A percentile compares a stretch with the other conserved stretches of the same genome.
Evolutionary conservation across 2,113 vertebrate genomes (phyloP).

Genomic region (Labeo catla): DNA sequence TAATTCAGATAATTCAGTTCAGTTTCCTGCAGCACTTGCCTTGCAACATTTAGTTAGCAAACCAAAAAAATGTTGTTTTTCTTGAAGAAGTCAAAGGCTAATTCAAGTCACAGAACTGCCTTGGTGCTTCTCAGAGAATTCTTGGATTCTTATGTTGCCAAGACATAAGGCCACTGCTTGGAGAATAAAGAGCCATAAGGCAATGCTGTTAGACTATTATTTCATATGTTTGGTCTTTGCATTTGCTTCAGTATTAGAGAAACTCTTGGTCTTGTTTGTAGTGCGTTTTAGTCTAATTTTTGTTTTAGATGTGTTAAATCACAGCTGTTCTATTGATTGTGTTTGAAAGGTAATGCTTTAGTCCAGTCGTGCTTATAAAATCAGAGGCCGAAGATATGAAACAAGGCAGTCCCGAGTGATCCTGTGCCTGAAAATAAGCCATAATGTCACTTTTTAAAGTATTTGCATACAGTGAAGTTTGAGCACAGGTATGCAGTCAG

Average conservation of each 20-base stretch:
- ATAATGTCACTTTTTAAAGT: neutral
- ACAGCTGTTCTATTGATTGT: neutral
- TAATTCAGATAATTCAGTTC: neutral
- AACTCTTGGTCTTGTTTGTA: neutral
- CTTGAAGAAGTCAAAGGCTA: neutral
- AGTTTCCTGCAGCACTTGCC: neutral
- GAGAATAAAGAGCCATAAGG: neutral
- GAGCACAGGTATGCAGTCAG: neutral
- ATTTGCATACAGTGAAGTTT: neutral
- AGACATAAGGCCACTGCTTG: neutral
- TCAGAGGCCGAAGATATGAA: neutral
- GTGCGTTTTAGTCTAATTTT: neutral
- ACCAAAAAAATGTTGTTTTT: neutral
- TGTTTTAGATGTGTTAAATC: neutral
- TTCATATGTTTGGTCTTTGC: slow-evolving; percentile 5
- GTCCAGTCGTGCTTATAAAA: neutral
- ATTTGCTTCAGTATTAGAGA: slow-evolving; percentile 31
- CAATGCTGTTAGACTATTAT: neutral
- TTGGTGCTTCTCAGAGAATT: neutral
- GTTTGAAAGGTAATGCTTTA: neutral
- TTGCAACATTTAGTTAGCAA: neutral
- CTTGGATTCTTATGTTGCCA: neutral
- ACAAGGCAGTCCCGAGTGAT: neutral
- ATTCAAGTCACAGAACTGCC: neutral
- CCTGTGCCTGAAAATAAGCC: slow-evolving; percentile 13